Conservation (phyloP, 2,797 vertebrate genomes). For the Microchirus variegatus region DNA sequence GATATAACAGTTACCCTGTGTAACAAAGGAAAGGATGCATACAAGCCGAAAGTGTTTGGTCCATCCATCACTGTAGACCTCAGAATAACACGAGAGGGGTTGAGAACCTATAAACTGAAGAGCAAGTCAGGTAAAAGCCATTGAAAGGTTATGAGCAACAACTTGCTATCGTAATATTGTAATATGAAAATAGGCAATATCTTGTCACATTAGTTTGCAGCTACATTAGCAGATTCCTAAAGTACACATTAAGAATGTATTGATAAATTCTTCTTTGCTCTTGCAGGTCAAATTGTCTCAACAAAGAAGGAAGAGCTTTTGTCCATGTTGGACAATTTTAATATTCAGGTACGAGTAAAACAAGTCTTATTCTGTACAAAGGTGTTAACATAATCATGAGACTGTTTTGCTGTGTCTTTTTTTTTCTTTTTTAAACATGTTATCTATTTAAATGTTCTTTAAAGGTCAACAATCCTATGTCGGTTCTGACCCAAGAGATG, state of each 20-base stretch:
- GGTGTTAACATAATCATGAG: neutral
- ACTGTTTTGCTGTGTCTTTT: no score
- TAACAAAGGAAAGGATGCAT: constrained; percentile 92
- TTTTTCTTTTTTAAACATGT: no score
- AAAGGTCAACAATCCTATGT: constrained; percentile 96
- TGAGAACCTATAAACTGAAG: constrained; percentile 90
- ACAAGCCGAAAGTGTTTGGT: constrained; percentile 87
- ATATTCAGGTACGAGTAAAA: constrained; percentile 89
- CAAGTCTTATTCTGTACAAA: neutral
- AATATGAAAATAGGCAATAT: neutral
- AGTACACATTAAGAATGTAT: neutral
- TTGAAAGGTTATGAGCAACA: no score
- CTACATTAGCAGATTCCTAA: neutral
- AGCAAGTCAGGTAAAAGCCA: constrained; percentile 82
- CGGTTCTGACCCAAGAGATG: constrained; percentile 97
- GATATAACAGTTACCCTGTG: constrained; percentile 90
- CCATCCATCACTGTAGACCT: constrained; percentile 86
- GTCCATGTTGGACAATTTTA: constrained; percentile 92
- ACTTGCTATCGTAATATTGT: no score
- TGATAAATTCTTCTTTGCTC: neutral
- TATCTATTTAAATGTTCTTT: neutral
- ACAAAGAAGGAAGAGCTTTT: constrained; percentile 92
- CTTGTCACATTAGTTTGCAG: neutral
- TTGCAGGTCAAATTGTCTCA: constrained; percentile 84
- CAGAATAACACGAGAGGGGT: constrained; percentile 89